A percentile compares a stretch with the other conserved stretches of the same genome.
phyloP scores from a whole-genome alignment of 37 sponge, comb jelly and placozoan species.

The Oscarella lobularis region DNA sequence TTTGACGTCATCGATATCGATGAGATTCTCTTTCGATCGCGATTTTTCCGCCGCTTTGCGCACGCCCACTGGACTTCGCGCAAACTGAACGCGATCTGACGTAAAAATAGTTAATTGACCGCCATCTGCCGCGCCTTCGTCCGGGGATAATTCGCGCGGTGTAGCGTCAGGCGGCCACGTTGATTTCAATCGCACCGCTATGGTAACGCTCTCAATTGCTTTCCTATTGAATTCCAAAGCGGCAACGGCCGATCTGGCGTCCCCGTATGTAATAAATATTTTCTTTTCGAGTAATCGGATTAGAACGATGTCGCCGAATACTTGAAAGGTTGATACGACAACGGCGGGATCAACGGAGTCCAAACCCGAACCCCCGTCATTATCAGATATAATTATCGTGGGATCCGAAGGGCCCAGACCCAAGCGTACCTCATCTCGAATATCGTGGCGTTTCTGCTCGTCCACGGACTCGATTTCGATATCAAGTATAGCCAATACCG shows the following conservation, averaged over 20 bases:
- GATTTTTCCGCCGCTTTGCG: too few relatives aligned
- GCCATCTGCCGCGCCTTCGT: too few relatives aligned
- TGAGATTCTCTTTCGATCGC: too few relatives aligned
- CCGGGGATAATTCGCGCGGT: too few relatives aligned
- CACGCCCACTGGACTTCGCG: too few relatives aligned
- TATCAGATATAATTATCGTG: constrained; percentile 32
- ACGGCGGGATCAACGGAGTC: constrained; percentile 4
- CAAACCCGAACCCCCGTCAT: constrained; percentile 3
- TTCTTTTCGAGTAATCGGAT: constrained; percentile 35
- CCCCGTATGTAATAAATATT: not conserved
- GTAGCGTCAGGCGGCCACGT: too few relatives aligned
- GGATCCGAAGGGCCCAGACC: constrained; percentile 55
- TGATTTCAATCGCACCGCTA: not conserved
- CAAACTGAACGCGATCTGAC: too few relatives aligned
- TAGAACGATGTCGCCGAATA: constrained; percentile 51
- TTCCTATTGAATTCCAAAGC: not conserved
- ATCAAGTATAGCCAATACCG: constrained; percentile 79
- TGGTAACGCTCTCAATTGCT: not conserved
- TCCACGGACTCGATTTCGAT: constrained; percentile 60
- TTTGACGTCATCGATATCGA: too few relatives aligned
- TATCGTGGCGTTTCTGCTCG: constrained; percentile 8
- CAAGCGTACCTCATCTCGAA: constrained; percentile 21
- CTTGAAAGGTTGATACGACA: constrained; percentile 18
- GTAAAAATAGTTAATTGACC: too few relatives aligned
- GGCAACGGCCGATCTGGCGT: not conserved